Conservation (phyloP, 2,797 vertebrate species). For the Acanthis flammea region DNA sequence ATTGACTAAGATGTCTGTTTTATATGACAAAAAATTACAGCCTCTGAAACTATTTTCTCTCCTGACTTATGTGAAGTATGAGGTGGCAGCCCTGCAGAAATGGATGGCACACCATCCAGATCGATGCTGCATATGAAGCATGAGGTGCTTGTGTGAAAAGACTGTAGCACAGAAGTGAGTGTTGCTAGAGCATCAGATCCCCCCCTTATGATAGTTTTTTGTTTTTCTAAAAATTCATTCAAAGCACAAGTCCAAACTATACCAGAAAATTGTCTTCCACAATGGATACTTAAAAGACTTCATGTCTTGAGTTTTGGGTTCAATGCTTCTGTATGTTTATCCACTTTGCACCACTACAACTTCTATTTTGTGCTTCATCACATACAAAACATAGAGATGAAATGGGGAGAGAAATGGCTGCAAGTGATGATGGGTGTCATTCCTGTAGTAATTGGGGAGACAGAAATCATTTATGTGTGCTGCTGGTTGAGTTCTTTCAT, state of each 20-base stretch:
- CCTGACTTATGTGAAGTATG: conserved; percentile 12
- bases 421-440: neutral
- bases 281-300: neutral
- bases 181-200: neutral
- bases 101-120: neutral
- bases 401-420: neutral
- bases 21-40: conserved; percentile 62
- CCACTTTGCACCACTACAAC: neutral
- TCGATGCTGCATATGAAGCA: neutral
- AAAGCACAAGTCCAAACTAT: neutral
- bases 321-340: neutral
- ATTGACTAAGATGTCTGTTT: conserved; percentile 51
- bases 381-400: neutral
- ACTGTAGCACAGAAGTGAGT: neutral
- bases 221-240: neutral
- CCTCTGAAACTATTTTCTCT: neutral
- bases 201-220: neutral
- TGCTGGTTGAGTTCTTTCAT: neutral
- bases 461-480: neutral
- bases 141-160: neutral
- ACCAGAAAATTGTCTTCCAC: neutral
- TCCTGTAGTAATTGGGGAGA: neutral
- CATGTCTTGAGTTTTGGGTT: neutral
- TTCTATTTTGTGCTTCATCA: neutral
- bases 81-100: neutral